These are phyloP conservation scores for Drosophila suzukii DNA, from an alignment of 1,140 invertebrate species.

Conservation along the genomic window DNA sequence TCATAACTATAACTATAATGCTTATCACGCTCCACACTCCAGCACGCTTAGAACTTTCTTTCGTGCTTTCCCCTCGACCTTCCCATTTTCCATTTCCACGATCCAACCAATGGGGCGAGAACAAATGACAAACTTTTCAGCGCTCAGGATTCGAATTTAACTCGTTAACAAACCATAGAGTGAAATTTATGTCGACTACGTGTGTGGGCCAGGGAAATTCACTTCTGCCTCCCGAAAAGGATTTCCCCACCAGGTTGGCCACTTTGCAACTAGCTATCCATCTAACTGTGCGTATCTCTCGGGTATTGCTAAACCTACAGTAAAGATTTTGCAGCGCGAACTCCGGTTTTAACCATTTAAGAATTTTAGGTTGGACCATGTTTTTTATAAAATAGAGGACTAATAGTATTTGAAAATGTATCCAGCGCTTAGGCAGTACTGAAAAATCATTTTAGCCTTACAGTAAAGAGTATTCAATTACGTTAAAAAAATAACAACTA, in stretches of 20 bases:
- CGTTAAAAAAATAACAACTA: no score
- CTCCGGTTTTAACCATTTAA: no score
- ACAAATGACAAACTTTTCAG: conserved; percentile 76
- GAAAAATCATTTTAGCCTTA: no score
- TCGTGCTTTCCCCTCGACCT: conserved; percentile 3
- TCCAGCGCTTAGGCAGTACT: no score
- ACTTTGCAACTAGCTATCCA: conserved; percentile 20
- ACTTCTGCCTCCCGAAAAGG: conserved; percentile 4
- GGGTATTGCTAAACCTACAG: conserved; percentile 14
- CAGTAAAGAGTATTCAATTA: no score
- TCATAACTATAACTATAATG: conserved; percentile 70
- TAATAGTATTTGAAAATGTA: no score
- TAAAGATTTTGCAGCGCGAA: neutral
- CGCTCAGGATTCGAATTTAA: conserved; percentile 79
- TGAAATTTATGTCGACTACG: conserved; percentile 78
- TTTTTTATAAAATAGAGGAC: no score
- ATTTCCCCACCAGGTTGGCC: conserved; percentile 15
- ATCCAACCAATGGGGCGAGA: conserved; percentile 57
- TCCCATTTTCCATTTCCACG: conserved; percentile 42
- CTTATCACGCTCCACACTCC: conserved; percentile 76
- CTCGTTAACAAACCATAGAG: conserved; percentile 83
- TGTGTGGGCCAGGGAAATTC: conserved; percentile 60
- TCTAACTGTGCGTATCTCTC: conserved; percentile 26
- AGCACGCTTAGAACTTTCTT: conserved; percentile 55
- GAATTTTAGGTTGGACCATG: neutral